Evolutionary conservation across 2,113 vertebrate species (phyloP).

Genomic region (Odocoileus hemionus): DNA sequence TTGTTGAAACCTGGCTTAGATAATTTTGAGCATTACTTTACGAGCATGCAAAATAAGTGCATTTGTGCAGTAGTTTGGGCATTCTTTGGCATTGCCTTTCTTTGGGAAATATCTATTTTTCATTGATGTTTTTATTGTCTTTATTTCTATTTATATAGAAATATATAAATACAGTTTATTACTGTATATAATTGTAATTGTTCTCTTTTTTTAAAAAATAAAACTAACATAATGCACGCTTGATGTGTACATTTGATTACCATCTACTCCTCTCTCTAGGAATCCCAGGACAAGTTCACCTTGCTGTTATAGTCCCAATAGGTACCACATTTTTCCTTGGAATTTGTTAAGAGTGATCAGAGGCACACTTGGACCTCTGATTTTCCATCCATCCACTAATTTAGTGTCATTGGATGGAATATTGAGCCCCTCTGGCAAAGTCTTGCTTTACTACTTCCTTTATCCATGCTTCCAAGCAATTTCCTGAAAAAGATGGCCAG

Average conservation of each 20-base stretch:
- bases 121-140: background rate
- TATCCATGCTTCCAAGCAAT: background rate
- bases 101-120: background rate
- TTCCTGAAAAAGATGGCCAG: background rate
- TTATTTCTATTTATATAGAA: background rate
- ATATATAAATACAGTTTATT: too few relatives aligned
- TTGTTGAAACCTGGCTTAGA: background rate
- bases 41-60: fast-evolving
- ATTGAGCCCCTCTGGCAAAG: background rate
- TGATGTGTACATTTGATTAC: background rate
- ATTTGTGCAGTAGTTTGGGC: background rate
- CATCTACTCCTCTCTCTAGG: too few relatives aligned
- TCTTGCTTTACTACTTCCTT: background rate
- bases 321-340: background rate
- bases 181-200: background rate
- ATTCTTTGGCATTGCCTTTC: background rate
- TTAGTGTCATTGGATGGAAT: background rate
- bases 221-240: background rate
- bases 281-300: fast-evolving
- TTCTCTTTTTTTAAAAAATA: background rate
- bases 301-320: fast-evolving
- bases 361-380: fast-evolving
- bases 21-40: background rate
- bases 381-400: background rate
- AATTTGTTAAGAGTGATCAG: background rate